Base-by-base conservation (phyloP, 2,113 vertebrate genomes). In the Sturnus vulgaris region DNA sequence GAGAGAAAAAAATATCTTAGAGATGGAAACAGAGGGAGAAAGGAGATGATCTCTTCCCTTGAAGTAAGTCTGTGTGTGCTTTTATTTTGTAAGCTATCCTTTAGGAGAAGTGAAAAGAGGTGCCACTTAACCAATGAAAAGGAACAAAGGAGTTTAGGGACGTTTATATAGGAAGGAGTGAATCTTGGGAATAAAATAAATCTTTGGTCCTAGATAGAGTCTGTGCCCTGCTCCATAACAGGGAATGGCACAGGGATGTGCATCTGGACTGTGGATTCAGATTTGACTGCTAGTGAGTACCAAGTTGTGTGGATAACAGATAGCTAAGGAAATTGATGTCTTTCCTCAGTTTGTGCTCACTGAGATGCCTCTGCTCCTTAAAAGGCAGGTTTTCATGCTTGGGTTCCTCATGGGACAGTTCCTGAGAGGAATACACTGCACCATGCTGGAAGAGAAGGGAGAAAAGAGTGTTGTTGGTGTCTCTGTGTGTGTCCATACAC, bases 171-270 rank as follows among this genome's bases (percentile, higher is more conserved):
- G 12, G 31, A 76, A 63, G 12, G 5, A 7, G 4, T 59, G 33
- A 92, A 46, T 33, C 35, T 68, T 42, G 56, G 28, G 24, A 49
- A 92, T 37, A 56, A 66, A 78, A 37, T 10, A 47, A 5, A 31
- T 56, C 30, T 63, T 23, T 42, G 35, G 39, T 13, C 33, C 17
- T 53, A 37, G 35, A 37, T 3, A 15, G 50, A 53, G 42, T 5
- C 22, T 17, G 33, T 64, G 55, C 19, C 11, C 47, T 59, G 44
- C 33, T 27, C 14, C 42, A 20, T 14, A 25, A 10, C 0, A 0
- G 27, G 8, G 6, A 39, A 11, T 7, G 8, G 33, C 24, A 50
- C 22, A 25, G 49, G 20, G 12, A 24, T 81, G 16, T 19, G 20
- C 20, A 33, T 76, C 35, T 37, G 44, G 44, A 25, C 12, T 33